Evolutionary conservation across 2,888 invertebrate genomes (phyloP), one percentile per base, ranked within the genome.

Genomic region (Eupithecia dodoneata): DNA sequence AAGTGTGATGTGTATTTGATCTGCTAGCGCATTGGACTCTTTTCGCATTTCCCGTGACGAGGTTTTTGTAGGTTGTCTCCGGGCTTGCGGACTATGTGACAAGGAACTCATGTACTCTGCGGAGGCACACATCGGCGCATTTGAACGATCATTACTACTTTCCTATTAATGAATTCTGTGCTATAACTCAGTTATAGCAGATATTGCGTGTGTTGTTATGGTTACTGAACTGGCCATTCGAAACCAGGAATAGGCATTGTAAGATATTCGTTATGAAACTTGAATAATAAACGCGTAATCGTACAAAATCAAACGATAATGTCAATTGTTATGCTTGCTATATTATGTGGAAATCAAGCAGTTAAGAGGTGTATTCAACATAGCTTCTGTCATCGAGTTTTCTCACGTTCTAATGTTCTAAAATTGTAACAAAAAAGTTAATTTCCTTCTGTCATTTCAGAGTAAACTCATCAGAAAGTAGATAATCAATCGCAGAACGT

Each of bases 211-310:
- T 80, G 83, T 55, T 41, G 30, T 82, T 80, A 65, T 55, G 45
- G 30, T 82, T 80, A 65, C 65, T 59, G 18, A 67, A 67, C 42
- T n/a, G 10, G 73, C 81, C 79, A 82, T 80, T 82, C 65, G 82
- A 83, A 86, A 84, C 82, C 82, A 85, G 84, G 83, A 83, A 83
- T 83, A 81, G 52, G 72, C 66, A 76, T 76, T 81, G 83, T 83
- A 86, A 83, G 79, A 84, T 83, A 82, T 81, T 81, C 78, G 81
- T 88, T 90, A 89, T 87, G 88, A 90, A 88, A 89, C 86, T 84
- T 82, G 85, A 85, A 88, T 87, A 89, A 89, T 84, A 86, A 87
- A 86, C 85, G 79, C 87, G 87, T 87, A 89, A 89, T 88, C 86
- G 84, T 79, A 82, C 78, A 80, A 83, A 85, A 80, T 82, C 83